phyloP scores from a whole-genome alignment of 2,888 invertebrate species.

The Camponotus fellah region DNA sequence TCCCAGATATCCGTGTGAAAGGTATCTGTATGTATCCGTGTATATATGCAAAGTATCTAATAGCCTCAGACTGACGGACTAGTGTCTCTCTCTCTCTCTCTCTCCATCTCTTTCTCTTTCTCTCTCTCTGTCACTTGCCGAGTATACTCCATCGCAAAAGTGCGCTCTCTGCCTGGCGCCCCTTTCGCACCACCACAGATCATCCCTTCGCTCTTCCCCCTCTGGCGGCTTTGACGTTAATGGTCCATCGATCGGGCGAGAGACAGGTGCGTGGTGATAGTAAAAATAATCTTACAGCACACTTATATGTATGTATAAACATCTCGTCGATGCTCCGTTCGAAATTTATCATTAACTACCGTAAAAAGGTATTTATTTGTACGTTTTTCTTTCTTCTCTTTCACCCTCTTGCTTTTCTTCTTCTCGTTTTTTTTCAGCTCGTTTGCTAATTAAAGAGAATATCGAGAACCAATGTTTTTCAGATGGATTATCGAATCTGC shows the following conservation, averaged over 20 bases:
- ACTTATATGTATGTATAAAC: constrained; percentile 46
- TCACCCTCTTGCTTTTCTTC: background rate
- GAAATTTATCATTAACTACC: constrained; percentile 54
- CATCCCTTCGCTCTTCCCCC: constrained; percentile 43
- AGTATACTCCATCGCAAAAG: constrained; percentile 74
- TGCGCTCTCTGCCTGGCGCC: constrained; percentile 59
- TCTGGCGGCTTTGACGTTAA: constrained; percentile 74
- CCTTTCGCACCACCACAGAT: constrained; percentile 56
- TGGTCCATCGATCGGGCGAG: constrained; percentile 74
- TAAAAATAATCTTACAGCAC: constrained; percentile 72
- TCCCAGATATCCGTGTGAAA: constrained; percentile 61
- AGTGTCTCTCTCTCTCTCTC: constrained; percentile 66
- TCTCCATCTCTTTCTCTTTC: constrained; percentile 67
- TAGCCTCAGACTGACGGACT: constrained; percentile 76
- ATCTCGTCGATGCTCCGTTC: constrained; percentile 43
- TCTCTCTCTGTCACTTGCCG: constrained; percentile 68
- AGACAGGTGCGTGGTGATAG: constrained; percentile 73
- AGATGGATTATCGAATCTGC: background rate
- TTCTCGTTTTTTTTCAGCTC: background rate
- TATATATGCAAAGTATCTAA: constrained; percentile 73
- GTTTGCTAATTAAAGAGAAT: constrained; percentile 3
- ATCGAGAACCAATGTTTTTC: background rate
- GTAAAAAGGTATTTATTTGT: constrained; percentile 26
- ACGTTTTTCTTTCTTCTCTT: background rate
- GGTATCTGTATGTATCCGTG: constrained; percentile 60